Percentiles rank a stretch among this genome's conserved stretches.
Conservation (phyloP, 2,888 invertebrate species). For the Cantharis nigra region DNA sequence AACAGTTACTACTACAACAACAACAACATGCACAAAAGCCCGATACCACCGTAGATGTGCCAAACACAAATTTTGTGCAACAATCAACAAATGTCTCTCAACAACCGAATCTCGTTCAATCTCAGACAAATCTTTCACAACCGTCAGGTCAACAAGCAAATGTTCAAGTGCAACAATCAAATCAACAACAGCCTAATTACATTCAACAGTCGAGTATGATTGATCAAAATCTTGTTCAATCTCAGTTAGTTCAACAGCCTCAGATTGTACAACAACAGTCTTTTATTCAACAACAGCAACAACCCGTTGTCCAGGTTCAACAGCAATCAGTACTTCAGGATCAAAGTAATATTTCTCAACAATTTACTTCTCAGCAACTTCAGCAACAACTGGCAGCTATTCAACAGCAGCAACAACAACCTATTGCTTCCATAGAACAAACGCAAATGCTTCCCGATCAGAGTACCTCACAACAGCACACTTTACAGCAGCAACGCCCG, state of each 20-base stretch:
- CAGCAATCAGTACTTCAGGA: conserved; percentile 41
- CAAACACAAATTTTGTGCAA: conserved; percentile 1
- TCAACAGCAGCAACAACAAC: conserved; percentile 55
- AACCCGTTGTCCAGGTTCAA: conserved; percentile 53
- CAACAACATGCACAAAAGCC: conserved; percentile 11
- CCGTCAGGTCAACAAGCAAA: conserved; percentile 10
- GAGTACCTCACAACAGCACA: not conserved
- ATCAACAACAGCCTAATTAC: conserved; percentile 11
- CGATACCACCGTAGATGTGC: not conserved
- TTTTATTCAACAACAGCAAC: conserved; percentile 25
- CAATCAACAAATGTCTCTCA: not conserved
- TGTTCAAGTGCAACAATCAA: conserved; percentile 17
- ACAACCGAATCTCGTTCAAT: not conserved
- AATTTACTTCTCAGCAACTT: conserved; percentile 56
- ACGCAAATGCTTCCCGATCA: conserved; percentile 23
- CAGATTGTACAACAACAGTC: conserved; percentile 12
- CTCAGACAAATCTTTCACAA: not conserved
- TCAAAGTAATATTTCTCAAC: conserved; percentile 41
- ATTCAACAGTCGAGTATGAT: conserved; percentile 1
- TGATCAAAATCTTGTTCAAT: not conserved
- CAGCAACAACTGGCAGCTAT: conserved; percentile 58
- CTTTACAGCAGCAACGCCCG: not conserved
- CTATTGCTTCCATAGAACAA: conserved; percentile 33
- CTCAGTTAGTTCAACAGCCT: not conserved
- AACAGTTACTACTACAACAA: not conserved